Conservation (phyloP, 2,113 vertebrate genomes). For the Spilogale gracilis region DNA sequence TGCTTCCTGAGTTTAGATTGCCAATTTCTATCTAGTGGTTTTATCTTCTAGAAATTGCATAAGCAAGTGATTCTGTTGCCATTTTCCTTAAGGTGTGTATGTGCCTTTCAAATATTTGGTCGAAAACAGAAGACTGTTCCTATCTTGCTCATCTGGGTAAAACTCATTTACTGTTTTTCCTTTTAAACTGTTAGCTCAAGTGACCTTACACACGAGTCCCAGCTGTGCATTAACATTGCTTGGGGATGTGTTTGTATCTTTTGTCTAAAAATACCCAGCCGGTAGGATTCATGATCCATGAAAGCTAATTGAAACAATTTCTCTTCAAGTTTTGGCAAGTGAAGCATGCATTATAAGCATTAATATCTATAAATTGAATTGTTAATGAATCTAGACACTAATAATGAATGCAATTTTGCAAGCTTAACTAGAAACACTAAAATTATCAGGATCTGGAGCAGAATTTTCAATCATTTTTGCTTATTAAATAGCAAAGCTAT, state of each 20-base stretch:
- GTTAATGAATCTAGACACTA: conserved; percentile 94
- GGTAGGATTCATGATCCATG: conserved; percentile 91
- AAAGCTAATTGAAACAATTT: conserved; percentile 94
- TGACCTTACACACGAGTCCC: conserved; percentile 89
- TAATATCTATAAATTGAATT: conserved; percentile 94
- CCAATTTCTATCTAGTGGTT: conserved; percentile 15
- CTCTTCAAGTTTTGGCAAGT: conserved; percentile 93
- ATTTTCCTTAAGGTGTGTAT: conserved; percentile 61
- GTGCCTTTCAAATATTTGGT: conserved; percentile 84
- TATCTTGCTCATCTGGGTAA: conserved; percentile 82
- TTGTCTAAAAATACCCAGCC: conserved; percentile 92
- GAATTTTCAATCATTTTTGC: conserved; percentile 92
- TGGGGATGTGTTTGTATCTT: conserved; percentile 91
- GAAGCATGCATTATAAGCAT: conserved; percentile 92
- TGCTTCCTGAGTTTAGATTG: conserved; percentile 26
- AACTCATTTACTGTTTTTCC: conserved; percentile 87
- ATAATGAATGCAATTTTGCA: conserved; percentile 93
- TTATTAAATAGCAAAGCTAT: conserved; percentile 92
- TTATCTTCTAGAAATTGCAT: conserved; percentile 65
- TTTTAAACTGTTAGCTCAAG: conserved; percentile 86
- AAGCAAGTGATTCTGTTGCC: conserved; percentile 67
- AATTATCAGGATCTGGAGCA: conserved; percentile 91
- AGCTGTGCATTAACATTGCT: conserved; percentile 91
- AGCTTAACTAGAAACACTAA: conserved; percentile 92
- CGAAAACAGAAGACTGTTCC: conserved; percentile 79